Percentiles rank a stretch among this genome's conserved stretches.
These are phyloP conservation scores for Drosophila longiperda DNA, from an alignment of 2,888 invertebrate genomes.

Conservation along the genomic window DNA sequence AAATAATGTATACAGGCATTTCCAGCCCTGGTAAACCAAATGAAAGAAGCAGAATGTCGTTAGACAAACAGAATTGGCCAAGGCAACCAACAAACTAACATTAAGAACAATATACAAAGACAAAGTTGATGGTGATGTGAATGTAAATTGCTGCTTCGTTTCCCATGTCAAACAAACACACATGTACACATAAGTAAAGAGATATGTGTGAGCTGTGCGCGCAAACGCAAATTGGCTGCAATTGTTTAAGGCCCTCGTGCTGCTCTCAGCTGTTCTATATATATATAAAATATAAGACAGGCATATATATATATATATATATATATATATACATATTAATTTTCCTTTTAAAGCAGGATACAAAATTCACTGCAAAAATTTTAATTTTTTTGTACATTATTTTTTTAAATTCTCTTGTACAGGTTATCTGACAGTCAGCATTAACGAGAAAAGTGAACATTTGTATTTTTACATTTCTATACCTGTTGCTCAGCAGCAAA, in stretches of 20 bases:
- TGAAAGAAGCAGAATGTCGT: constrained; percentile 11
- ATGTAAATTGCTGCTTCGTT: constrained; percentile 40
- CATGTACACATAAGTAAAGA: background rate
- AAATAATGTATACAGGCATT: background rate
- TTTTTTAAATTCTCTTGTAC: background rate
- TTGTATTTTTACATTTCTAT: constrained; percentile 1
- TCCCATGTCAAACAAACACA: constrained; percentile 31
- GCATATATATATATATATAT: background rate
- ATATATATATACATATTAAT: too few relatives aligned
- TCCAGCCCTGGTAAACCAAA: constrained; percentile 33
- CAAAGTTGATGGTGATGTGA: constrained; percentile 5
- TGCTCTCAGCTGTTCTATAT: constrained; percentile 44
- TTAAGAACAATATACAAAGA: constrained; percentile 15
- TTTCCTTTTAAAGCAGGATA: background rate
- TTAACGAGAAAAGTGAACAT: background rate
- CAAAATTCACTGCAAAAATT: background rate
- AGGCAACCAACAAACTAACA: constrained; percentile 10
- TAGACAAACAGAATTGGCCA: constrained; percentile 26
- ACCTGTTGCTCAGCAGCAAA: constrained; percentile 23
- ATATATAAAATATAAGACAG: too few relatives aligned
- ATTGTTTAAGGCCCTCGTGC: constrained; percentile 22
- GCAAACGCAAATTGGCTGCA: constrained; percentile 44
- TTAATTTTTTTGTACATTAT: background rate
- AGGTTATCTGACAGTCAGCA: constrained; percentile 12
- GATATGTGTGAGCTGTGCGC: constrained; percentile 28